Percentiles rank a stretch among this genome's conserved stretches.
Evolutionary conservation across 2,113 vertebrate genomes (phyloP).

Genomic region (Castor canadensis): DNA sequence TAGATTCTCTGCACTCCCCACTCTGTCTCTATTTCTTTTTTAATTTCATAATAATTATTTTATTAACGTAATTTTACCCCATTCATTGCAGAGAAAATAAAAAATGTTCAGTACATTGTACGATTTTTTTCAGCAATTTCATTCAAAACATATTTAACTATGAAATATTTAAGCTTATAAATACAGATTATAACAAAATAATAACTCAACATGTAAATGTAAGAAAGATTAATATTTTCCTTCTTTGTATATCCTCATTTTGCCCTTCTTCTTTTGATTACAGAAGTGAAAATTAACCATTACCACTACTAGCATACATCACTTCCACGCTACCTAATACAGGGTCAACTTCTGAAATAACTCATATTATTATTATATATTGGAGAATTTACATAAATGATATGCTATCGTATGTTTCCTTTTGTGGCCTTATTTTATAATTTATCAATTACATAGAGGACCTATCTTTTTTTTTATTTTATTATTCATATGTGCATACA

Average conservation of each 20-base stretch:
- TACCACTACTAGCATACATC: not conserved
- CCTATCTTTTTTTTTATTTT: not conserved
- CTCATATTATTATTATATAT: not conserved
- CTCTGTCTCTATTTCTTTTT: not conserved
- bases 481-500: too few relatives aligned
- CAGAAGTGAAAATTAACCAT: not conserved
- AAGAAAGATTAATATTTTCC: not conserved
- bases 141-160: not conserved
- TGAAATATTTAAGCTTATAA: not conserved
- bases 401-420: not conserved
- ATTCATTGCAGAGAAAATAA: not conserved
- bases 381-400: not conserved
- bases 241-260: not conserved
- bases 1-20: not conserved
- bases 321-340: not conserved
- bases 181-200: not conserved
- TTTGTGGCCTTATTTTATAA: not conserved
- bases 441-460: not conserved
- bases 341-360: not conserved
- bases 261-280: not conserved
- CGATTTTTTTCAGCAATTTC: not conserved
- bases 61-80: not conserved
- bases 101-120: not conserved
- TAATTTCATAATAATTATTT: not conserved
- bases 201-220: not conserved